A percentile compares a stretch with the other conserved stretches of the same genome.
Evolutionary conservation across 2,113 vertebrate genomes (phyloP).

Genomic region (Embiotoca jacksoni): DNA sequence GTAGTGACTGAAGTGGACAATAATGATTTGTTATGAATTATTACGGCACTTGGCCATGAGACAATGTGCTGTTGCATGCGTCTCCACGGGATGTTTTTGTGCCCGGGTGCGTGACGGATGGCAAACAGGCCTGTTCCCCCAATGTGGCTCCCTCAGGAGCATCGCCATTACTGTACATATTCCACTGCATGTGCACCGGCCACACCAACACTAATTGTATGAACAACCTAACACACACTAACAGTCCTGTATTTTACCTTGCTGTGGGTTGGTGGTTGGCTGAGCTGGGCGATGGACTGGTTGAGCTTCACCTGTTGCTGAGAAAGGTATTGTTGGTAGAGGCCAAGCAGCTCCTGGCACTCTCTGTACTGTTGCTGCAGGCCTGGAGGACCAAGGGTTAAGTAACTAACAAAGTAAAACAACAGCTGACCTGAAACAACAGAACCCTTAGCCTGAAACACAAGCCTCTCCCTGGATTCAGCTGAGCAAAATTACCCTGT

Average conservation of each 20-base stretch:
- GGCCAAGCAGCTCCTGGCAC: slow-evolving; percentile 94
- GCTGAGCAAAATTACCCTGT: background rate
- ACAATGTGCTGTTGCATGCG: slow-evolving; percentile 32
- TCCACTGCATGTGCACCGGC: slow-evolving; percentile 1
- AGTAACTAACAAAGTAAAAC: slow-evolving; percentile 75
- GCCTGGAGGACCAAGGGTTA: slow-evolving; percentile 87
- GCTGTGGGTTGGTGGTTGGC: slow-evolving; percentile 79
- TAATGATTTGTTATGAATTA: slow-evolving; percentile 53
- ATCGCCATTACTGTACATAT: slow-evolving; percentile 14
- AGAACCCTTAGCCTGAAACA: background rate
- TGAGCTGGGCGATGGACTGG: slow-evolving; percentile 88
- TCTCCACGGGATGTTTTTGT: slow-evolving; percentile 24
- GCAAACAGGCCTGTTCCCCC: slow-evolving; percentile 16
- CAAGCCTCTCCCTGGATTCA: slow-evolving; percentile 21
- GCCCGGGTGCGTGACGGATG: slow-evolving; percentile 21
- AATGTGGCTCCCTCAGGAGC: background rate
- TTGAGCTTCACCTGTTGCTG: slow-evolving; percentile 94
- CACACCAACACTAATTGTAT: background rate
- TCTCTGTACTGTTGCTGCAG: slow-evolving; percentile 95
- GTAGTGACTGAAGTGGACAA: slow-evolving; percentile 19
- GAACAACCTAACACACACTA: background rate
- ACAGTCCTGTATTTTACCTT: slow-evolving; percentile 87
- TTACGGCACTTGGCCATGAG: slow-evolving; percentile 27
- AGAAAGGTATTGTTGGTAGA: slow-evolving; percentile 96
- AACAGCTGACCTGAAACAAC: slow-evolving; percentile 18